Conservation (phyloP, 2,888 invertebrate species). For the Cheilosia vernalis region DNA sequence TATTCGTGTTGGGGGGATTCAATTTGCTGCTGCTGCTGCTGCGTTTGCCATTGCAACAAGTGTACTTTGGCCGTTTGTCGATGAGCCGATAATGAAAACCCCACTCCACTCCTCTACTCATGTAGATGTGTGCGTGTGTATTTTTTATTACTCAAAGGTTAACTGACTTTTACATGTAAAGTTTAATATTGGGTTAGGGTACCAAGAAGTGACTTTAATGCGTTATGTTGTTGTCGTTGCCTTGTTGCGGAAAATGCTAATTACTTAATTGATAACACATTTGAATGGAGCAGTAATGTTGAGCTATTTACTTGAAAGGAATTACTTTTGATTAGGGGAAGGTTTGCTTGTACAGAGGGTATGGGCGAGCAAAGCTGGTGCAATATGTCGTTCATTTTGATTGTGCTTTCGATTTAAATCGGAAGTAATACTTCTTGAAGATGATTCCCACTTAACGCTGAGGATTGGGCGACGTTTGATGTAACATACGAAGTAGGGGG, state of each 20-base stretch:
- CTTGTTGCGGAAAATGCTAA: constrained; percentile 39
- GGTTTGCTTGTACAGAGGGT: not conserved
- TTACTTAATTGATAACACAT: constrained; percentile 64
- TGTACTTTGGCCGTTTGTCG: constrained; percentile 57
- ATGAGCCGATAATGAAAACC: constrained; percentile 59
- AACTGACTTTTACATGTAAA: constrained; percentile 31
- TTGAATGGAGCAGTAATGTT: constrained; percentile 29
- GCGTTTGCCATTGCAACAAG: constrained; percentile 67
- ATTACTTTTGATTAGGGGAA: not conserved
- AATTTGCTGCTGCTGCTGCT: constrained; percentile 20
- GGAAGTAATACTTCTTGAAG: not conserved
- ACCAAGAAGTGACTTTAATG: constrained; percentile 48
- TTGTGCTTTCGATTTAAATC: not conserved
- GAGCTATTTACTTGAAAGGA: constrained; percentile 43
- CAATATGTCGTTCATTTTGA: not conserved
- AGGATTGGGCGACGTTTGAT: too few relatives aligned
- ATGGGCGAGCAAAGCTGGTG: not conserved
- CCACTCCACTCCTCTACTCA: not conserved
- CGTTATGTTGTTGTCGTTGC: constrained; percentile 17
- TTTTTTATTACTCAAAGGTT: constrained; percentile 46
- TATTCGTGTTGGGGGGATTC: constrained; percentile 5
- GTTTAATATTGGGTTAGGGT: constrained; percentile 55
- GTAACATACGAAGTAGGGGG: too few relatives aligned
- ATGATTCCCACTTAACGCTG: too few relatives aligned
- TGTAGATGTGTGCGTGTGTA: constrained; percentile 1